These are phyloP conservation scores for Tupaia tana DNA, from an alignment of 2,113 vertebrate genomes.

Conservation along the genomic window DNA sequence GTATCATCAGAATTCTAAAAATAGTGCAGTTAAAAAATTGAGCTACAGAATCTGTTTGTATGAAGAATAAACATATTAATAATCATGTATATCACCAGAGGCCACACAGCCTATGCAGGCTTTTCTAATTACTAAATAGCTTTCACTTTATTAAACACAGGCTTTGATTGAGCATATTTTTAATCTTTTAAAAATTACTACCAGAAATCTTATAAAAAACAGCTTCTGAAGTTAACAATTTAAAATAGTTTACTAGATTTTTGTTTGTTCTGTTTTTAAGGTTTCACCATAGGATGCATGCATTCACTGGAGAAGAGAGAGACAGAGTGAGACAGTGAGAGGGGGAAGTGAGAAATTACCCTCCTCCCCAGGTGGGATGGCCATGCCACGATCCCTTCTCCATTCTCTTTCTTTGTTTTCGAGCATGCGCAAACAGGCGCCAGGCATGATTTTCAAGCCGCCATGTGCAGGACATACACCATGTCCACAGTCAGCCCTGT, in stretches of 20 bases:
- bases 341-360: too few species aligned
- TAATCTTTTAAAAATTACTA: constrained; percentile 15
- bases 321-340: too few species aligned
- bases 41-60: not conserved
- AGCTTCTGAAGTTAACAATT: not conserved
- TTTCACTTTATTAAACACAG: constrained; percentile 28
- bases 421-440: too few species aligned
- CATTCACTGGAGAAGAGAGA: too few species aligned
- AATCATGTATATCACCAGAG: not conserved
- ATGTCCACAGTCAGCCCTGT: too few species aligned
- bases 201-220: not conserved
- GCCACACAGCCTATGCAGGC: not conserved
- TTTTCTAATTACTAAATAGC: not conserved
- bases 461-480: too few species aligned
- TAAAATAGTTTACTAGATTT: not conserved
- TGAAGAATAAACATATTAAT: constrained; percentile 19
- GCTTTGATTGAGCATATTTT: not conserved
- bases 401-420: too few species aligned
- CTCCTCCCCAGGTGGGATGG: too few species aligned
- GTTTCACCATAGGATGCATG: too few species aligned
- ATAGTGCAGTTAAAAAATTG: not conserved
- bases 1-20: not conserved
- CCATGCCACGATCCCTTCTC: too few species aligned
- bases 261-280: too few species aligned
- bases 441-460: too few species aligned